Evolutionary conservation across 2,888 invertebrate genomes (phyloP).

Genomic region (Desoria tigrina): DNA sequence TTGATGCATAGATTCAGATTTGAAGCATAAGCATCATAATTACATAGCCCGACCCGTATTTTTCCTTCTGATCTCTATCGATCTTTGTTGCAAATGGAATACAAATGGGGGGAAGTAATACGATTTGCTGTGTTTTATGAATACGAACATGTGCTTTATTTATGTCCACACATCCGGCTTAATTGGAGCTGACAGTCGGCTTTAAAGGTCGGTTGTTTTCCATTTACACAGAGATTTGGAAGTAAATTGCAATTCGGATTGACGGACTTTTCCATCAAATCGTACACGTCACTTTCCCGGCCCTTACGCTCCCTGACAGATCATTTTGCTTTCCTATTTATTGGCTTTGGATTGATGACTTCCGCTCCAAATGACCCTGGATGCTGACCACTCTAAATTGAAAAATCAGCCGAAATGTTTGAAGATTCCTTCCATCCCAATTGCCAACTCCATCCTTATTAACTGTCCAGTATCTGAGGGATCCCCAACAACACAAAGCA

Average conservation of each 20-base stretch:
- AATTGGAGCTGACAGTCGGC: conserved; percentile 20
- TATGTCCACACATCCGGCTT: conserved; percentile 25
- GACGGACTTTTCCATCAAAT: not conserved
- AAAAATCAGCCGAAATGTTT: too few species aligned
- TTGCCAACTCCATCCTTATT: too few species aligned
- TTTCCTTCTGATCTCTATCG: conserved; percentile 11
- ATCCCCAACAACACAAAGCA: too few species aligned
- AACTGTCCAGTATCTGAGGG: too few species aligned
- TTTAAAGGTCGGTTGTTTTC: conserved; percentile 23
- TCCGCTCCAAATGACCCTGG: too few species aligned
- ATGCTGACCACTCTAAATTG: too few species aligned
- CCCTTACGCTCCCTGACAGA: too few species aligned
- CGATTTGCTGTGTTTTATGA: conserved; percentile 18
- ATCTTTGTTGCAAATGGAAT: conserved; percentile 19
- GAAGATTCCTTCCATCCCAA: too few species aligned
- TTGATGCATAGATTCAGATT: conserved; percentile 6
- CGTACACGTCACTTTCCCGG: too few species aligned
- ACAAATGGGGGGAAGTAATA: conserved; percentile 21
- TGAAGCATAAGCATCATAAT: conserved; percentile 10
- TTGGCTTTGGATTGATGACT: too few species aligned
- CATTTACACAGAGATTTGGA: conserved; percentile 15
- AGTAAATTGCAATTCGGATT: conserved; percentile 13
- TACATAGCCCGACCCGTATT: conserved; percentile 5
- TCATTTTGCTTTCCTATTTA: too few species aligned
- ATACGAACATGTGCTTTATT: conserved; percentile 15